Evolutionary conservation across 2,888 invertebrate species (phyloP).

Genomic region (Phyto melanocephala): DNA sequence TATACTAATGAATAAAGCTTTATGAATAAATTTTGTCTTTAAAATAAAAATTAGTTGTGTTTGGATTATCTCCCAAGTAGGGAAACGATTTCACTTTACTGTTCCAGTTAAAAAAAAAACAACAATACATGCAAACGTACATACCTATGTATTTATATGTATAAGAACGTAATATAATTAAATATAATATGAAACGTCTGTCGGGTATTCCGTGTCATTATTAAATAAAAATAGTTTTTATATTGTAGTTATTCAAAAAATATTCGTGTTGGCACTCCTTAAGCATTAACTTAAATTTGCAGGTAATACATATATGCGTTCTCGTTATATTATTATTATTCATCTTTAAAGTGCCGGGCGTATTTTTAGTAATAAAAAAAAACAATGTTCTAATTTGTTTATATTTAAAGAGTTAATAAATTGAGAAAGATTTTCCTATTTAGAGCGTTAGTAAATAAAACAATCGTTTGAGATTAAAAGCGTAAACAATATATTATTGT

Average conservation of each 20-base stretch:
- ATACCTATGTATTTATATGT: no score
- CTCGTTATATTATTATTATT: not conserved
- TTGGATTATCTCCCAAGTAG: not conserved
- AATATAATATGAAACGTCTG: not conserved
- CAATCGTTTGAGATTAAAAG: not conserved
- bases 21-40: no score
- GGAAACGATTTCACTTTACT: not conserved
- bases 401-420: not conserved
- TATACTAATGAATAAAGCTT: no score
- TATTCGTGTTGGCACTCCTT: constrained; percentile 2
- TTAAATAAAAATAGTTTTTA: not conserved
- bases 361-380: not conserved
- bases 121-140: no score
- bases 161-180: no score
- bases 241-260: not conserved
- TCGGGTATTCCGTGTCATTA: not conserved
- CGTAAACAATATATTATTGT: constrained; percentile 1
- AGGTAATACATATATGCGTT: not conserved
- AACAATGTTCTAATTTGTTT: not conserved
- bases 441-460: not conserved
- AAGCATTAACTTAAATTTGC: not conserved
- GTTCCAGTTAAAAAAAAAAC: no score
- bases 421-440: not conserved
- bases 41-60: not conserved
- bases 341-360: not conserved